Conservation (phyloP, 2,797 vertebrate species). For the Atherinosoma microstoma region DNA sequence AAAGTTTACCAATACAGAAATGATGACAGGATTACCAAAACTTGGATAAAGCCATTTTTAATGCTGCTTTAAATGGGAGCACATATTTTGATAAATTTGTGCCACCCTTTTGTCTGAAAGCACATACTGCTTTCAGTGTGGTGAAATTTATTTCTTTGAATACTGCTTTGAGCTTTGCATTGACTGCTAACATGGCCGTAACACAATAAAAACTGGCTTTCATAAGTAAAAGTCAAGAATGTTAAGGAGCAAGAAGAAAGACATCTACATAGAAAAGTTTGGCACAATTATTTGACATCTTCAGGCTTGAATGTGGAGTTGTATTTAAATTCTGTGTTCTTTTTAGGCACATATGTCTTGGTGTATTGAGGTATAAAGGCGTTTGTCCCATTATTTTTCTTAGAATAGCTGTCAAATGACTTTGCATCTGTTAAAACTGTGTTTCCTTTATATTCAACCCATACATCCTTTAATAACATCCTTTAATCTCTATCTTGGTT, state of each 20-base stretch:
- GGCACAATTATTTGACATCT: conserved; percentile 27
- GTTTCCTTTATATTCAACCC: neutral
- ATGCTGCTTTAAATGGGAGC: conserved; percentile 27
- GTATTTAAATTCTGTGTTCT: neutral
- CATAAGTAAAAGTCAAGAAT: conserved; percentile 1
- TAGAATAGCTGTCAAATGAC: neutral
- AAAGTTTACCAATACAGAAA: no score
- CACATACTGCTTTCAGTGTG: neutral
- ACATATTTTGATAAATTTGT: conserved; percentile 13
- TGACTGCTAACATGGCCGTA: neutral
- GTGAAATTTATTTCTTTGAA: conserved; percentile 7
- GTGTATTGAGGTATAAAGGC: neutral
- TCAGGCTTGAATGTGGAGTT: conserved; percentile 9
- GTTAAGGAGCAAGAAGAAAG: conserved; percentile 3
- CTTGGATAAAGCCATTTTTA: conserved; percentile 9
- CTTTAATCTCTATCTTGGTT: conserved; percentile 14
- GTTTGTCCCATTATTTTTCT: conserved; percentile 2
- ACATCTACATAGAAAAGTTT: conserved; percentile 9
- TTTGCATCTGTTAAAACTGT: conserved; percentile 1
- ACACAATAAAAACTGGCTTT: neutral
- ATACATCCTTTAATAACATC: neutral
- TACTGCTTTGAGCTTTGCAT: neutral
- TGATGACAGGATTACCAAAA: conserved; percentile 12
- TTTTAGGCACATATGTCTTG: neutral
- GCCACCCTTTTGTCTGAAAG: conserved; percentile 3